Conservation (phyloP, 2,888 invertebrate genomes). For the Lucinisca nassula region DNA sequence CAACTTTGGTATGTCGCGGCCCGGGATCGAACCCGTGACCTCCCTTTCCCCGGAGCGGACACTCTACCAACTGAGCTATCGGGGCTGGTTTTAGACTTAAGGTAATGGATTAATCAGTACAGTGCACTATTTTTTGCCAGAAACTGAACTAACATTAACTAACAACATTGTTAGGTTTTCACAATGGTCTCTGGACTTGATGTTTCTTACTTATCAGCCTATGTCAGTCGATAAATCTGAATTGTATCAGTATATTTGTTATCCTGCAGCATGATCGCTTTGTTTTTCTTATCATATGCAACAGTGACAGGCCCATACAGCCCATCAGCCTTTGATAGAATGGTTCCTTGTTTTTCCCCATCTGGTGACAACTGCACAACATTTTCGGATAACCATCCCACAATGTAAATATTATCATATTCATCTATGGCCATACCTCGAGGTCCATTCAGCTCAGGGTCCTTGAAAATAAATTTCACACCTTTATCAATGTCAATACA, state of each 20-base stretch:
- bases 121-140: too few relatives aligned
- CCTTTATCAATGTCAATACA: neutral
- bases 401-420: neutral
- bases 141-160: too few relatives aligned
- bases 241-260: slow-evolving; percentile 5
- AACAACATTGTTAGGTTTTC: too few relatives aligned
- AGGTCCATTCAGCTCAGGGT: neutral
- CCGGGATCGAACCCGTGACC: too few relatives aligned
- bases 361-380: neutral
- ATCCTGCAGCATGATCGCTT: neutral
- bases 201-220: too few relatives aligned
- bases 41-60: too few relatives aligned
- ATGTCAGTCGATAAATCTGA: neutral
- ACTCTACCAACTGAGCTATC: too few relatives aligned
- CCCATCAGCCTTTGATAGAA: neutral
- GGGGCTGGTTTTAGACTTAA: too few relatives aligned
- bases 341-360: neutral
- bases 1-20: too few relatives aligned
- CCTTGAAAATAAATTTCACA: neutral
- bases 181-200: too few relatives aligned
- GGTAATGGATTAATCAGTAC: too few relatives aligned
- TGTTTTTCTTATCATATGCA: neutral
- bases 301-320: neutral
- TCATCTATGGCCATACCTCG: neutral
- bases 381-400: neutral